Conservation (phyloP, 64 coral and sea anemone genomes). For the Exaiptasia diaphana region DNA sequence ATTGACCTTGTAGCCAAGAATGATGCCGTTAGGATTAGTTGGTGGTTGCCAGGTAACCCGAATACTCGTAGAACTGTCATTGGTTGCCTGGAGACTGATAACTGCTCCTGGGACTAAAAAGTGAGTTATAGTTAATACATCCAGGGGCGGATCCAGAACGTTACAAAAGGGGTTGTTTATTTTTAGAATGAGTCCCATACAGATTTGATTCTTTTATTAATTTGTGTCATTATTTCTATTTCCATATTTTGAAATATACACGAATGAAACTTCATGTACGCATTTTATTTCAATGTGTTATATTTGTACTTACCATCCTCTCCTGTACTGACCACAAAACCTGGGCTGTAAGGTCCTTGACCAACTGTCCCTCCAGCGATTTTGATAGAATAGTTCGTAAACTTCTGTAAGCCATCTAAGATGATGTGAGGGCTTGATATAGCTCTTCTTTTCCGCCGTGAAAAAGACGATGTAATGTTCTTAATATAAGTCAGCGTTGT, state of each 20-base stretch:
- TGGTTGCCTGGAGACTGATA: background rate
- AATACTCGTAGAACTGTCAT: slow-evolving; percentile 13
- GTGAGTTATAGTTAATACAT: too few species aligned
- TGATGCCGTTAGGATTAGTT: background rate
- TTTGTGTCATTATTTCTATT: too few species aligned
- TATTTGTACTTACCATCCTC: slow-evolving; percentile 14
- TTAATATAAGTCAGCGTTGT: background rate
- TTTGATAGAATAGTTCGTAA: background rate
- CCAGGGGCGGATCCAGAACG: too few species aligned
- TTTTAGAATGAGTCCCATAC: too few species aligned
- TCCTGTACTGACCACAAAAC: background rate
- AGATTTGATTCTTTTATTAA: too few species aligned
- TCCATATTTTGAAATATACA: too few species aligned
- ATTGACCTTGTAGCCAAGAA: slow-evolving; percentile 14
- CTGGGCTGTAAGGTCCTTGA: background rate
- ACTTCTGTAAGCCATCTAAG: background rate
- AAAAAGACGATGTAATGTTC: background rate
- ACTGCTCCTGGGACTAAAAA: slow-evolving; percentile 18
- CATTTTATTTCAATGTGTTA: too few species aligned
- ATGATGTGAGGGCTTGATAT: background rate
- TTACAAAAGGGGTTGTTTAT: too few species aligned
- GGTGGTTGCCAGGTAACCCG: slow-evolving; percentile 3
- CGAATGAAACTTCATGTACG: too few species aligned
- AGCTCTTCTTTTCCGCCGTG: background rate
- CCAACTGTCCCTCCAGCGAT: background rate